Conservation (phyloP, 2,113 vertebrate species). For the Fulmarus glacialis region DNA sequence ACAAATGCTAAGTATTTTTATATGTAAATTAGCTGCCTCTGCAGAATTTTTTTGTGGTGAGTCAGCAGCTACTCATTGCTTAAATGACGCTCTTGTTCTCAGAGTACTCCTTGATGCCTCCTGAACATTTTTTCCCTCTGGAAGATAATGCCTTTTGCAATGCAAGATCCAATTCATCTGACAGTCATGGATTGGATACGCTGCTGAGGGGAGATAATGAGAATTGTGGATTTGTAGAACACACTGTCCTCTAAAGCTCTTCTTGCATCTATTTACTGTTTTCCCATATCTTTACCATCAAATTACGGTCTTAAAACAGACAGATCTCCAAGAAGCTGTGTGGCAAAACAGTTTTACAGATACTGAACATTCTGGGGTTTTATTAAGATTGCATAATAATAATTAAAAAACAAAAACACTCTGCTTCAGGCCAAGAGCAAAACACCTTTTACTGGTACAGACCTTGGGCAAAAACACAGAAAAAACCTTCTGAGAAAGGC, state of each 20-base stretch:
- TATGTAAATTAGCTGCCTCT: slow-evolving; percentile 43
- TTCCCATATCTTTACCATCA: not conserved
- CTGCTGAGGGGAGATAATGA: not conserved
- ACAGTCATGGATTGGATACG: not conserved
- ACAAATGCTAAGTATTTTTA: not conserved
- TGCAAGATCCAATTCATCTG: not conserved
- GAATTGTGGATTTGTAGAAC: not conserved
- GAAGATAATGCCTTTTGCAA: not conserved
- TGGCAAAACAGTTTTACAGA: not conserved
- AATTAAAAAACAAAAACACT: not conserved
- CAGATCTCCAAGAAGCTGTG: not conserved
- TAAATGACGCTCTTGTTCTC: slow-evolving; percentile 22
- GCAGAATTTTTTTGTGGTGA: slow-evolving; percentile 1
- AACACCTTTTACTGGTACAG: not conserved
- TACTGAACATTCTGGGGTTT: not conserved
- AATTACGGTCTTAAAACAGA: not conserved
- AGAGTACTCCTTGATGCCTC: not conserved
- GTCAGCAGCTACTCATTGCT: slow-evolving; percentile 45
- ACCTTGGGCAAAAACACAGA: not conserved
- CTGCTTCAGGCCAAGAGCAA: not conserved
- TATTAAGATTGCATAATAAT: not conserved
- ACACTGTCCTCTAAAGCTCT: not conserved
- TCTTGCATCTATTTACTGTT: not conserved
- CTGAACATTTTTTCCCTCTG: not conserved
- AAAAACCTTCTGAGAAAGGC: not conserved